Evolutionary conservation across 2,888 invertebrate genomes (phyloP), one percentile per base, ranked within the genome.

Genomic region (Coenonympha arcania): DNA sequence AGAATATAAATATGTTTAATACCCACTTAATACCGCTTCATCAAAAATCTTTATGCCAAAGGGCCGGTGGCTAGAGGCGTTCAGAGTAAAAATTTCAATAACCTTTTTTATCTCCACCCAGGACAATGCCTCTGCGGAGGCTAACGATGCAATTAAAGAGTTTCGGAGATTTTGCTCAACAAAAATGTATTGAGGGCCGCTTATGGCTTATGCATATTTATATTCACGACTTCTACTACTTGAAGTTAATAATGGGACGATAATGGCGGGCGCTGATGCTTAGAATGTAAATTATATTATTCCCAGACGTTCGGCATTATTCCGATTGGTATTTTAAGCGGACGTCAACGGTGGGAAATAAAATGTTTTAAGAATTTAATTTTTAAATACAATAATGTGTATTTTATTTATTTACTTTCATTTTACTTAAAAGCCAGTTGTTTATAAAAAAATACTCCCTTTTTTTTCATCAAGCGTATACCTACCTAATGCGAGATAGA

Each of bases 121-220:
- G 47, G 58, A 62, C 64, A 65, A 64, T 63, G 64, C 51, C 40
- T 20, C 41, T 50, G 59, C 47, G 60, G 61, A 54, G 57, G 62
- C 59, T 60, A 63, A 63, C 64, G 64, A 61, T 49, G 60, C 57
- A 60, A 56, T 63, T 61, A 56, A 55, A 56, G 50, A 48, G 52
- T 57, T 59, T 59, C 48, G 50, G 50, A 47, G 48, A 54, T 54
- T 52, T 50, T 47, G 48, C 50, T 24, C 49, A 44, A 54, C 50
- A 52, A 56, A 58, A 58, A 58, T 58, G 45, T 56, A 58, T 56
- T 50, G 54, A 45, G 51, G 46, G 34, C 51, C 50, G 56, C 59
- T 53, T 54, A 62, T 61, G 48, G 52, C 59, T 54, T 60, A 60
- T 63, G 62, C 56, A 62, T 62, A 63, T 63, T 60, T 61, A 63